Evolutionary conservation across 2,888 invertebrate genomes (phyloP), one percentile per base, ranked within the genome.

Genomic region (Eugnorisma glareosa): DNA sequence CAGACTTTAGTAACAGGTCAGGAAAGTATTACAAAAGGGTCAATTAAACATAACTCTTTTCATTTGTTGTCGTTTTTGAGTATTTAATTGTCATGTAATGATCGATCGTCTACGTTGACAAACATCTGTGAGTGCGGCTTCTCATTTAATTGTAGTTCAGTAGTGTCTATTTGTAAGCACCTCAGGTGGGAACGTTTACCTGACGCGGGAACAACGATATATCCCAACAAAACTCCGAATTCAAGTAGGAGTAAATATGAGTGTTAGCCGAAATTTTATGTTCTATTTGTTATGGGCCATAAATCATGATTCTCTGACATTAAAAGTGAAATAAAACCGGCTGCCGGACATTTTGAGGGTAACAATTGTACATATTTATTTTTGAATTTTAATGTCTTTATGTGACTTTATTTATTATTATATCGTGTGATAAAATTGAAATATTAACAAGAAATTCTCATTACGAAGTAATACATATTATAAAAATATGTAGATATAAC

Each of bases 281-380:
- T 80, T 78, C 40, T 61, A 75, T 82, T 74, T 82, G 80, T 80
- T 86, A 84, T 82, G 72, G 54, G 61, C 57, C 61, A 81, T 87
- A 86, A 87, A 82, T 81, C 75, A 82, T 82, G 67, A 79, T 81
- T 77, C 64, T 45, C 70, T 69, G 68, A 77, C 75, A 79, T 84
- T 81, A 86, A 87, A 84, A 82, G 72, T 81, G 78, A 82, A 85
- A 86, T 82, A 76, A 84, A 86, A 82, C 68, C 67, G 69, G 66
- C 48, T 75, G 64, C 82, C 48, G 73, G 75, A 78, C 72, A 63
- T 79, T 79, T 74, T 43, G 61, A 66, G 73, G 73, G 74, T 70
- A 77, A 79, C 68, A 84, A 82, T 78, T 76, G 74, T 69, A 63
- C 77, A 67, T 82, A 77, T 80, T 77, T 77, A 72, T 77, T 77